Evolutionary conservation across 2,888 invertebrate species (phyloP), one percentile per base, ranked within the genome.

Genomic region (Drosophila putrida): DNA sequence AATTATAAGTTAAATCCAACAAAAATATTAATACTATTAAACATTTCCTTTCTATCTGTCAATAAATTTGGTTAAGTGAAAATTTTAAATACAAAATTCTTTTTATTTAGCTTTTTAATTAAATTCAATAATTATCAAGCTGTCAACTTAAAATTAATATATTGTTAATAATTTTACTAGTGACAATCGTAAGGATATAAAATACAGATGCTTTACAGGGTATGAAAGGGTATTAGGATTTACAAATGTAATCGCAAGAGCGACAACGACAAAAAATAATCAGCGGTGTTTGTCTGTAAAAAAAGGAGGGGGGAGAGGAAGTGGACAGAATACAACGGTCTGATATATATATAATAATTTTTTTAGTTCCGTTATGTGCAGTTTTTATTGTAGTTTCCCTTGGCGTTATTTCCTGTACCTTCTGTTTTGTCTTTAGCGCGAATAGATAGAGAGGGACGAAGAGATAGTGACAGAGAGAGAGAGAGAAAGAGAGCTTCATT

Each of bases 401-500:
- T 28, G 33, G 35, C 36, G 43, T 36, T n/a, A 53, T 28, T 75
- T 67, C 27, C 68, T 49, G 44, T 46, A 38, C 20, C 9, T 38
- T 5, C 35, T 57, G 49, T 51, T 59, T 54, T 62, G 61, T 63
- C 35, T 36, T 36, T 55, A 64, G 47, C 53, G 20, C 31, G 50
- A 51, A 31, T 6, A 31, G 10, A 28, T 3, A 27, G 39, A 43
- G n/a, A 50, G 20, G 27, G n/a, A 33, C 5, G 9, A 4, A 36
- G 50, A 36, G 4, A 38, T 5, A 25, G 6, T 0, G 8, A 20
- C 35, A 9, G 4, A 10, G 47, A 25, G 4, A 35, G n/a, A 25
- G 25, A 4, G 49, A n/a, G 36, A 54, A 11, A 4, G 50, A n/a
- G 38, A 54, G 67, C 60, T 78, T 78, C 71, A 70, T 79, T 76